A percentile compares a stretch with the other conserved stretches of the same genome.
These are phyloP conservation scores for Cyprinodon diabolis DNA, from an alignment of 2,797 vertebrate species.

Conservation along the genomic window DNA sequence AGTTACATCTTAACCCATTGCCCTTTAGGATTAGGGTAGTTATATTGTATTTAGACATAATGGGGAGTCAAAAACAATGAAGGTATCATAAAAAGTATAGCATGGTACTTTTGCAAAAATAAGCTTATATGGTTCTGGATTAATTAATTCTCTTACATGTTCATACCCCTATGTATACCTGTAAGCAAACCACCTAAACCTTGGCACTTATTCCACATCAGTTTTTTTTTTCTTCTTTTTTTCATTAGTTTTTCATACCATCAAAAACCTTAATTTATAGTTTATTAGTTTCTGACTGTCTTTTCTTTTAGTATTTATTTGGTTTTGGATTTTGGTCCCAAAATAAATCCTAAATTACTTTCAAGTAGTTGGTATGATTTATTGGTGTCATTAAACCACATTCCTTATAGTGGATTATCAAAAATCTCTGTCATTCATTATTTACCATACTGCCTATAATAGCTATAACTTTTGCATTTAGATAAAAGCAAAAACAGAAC, in stretches of 20 bases:
- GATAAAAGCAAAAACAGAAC: no score
- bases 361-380: not conserved
- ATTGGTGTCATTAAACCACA: no score
- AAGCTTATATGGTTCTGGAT: not conserved
- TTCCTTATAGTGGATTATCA: no score
- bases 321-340: not conserved
- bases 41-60: no score
- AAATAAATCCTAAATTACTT: not conserved
- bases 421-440: no score
- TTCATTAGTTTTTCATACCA: not conserved
- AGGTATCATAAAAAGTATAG: not conserved
- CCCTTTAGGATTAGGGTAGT: not conserved
- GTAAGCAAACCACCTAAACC: not conserved
- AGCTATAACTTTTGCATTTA: no score
- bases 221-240: not conserved
- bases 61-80: not conserved
- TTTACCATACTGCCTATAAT: no score
- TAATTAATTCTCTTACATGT: not conserved
- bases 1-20: not conserved
- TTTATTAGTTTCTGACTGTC: no score
- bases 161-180: not conserved
- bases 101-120: not conserved
- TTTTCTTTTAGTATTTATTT: not conserved
- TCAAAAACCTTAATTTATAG: no score
- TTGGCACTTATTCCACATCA: not conserved